Conservation (phyloP, 2,113 vertebrate genomes). For the Thunnus thynnus region DNA sequence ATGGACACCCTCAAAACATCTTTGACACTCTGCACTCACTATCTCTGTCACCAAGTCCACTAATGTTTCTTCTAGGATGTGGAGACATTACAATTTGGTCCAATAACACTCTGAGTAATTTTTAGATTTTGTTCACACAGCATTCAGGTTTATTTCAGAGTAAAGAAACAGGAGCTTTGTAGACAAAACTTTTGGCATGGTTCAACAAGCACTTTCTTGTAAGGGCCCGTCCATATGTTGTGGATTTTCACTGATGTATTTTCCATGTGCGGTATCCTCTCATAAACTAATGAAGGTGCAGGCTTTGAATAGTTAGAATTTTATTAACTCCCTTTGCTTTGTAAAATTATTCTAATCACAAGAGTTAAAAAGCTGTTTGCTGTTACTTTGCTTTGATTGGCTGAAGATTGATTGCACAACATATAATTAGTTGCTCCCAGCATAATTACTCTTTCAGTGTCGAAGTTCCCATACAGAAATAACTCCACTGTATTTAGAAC, state of each 20-base stretch:
- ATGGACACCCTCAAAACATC: conserved; percentile 62
- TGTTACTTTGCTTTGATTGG: conserved; percentile 54
- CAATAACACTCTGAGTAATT: conserved; percentile 17
- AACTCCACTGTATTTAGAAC: conserved; percentile 66
- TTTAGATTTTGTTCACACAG: conserved; percentile 33
- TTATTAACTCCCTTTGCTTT: conserved; percentile 24
- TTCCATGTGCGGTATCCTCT: conserved; percentile 46
- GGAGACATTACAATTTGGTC: conserved; percentile 30
- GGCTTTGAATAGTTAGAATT: conserved; percentile 22
- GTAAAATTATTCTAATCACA: conserved; percentile 10
- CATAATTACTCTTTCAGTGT: conserved; percentile 55
- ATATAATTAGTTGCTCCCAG: conserved; percentile 67
- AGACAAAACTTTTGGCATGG: background rate
- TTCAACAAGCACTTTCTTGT: conserved; percentile 12
- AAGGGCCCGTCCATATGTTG: conserved; percentile 33
- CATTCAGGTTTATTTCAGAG: conserved; percentile 17
- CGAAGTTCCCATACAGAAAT: conserved; percentile 74
- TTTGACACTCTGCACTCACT: conserved; percentile 64
- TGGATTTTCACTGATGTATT: conserved; percentile 57
- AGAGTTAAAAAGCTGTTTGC: conserved; percentile 39
- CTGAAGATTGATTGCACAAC: conserved; percentile 62
- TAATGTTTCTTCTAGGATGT: conserved; percentile 52
- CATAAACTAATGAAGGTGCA: conserved; percentile 42
- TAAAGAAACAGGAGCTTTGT: conserved; percentile 12
- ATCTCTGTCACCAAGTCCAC: conserved; percentile 70